Evolutionary conservation across 1,140 invertebrate species (phyloP).

Genomic region (Drosophila dunni): DNA sequence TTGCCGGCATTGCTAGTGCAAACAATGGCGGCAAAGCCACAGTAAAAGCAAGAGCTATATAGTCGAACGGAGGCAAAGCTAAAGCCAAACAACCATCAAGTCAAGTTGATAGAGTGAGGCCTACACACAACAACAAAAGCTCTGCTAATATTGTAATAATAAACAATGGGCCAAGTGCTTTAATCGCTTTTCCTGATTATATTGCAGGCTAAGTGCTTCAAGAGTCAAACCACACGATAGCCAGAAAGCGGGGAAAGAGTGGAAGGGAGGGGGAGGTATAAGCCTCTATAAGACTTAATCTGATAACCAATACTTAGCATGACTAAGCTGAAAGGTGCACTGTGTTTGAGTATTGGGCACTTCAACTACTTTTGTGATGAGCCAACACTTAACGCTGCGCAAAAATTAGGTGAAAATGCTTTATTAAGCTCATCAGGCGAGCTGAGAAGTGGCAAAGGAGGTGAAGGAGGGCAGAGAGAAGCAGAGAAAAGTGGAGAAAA

Average conservation of each 20-base stretch:
- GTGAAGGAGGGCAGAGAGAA: not conserved
- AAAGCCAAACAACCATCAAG: conserved; percentile 46
- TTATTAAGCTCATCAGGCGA: conserved; percentile 19
- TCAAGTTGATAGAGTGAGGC: conserved; percentile 52
- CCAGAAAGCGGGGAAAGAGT: not conserved
- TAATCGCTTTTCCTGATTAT: conserved; percentile 82
- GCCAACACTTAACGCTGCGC: conserved; percentile 25
- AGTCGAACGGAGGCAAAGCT: not conserved
- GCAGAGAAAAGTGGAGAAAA: not conserved
- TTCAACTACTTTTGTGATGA: conserved; percentile 43
- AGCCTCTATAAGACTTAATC: conserved; percentile 37
- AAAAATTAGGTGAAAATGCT: conserved; percentile 46
- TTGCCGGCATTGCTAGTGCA: conserved; percentile 28
- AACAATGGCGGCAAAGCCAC: conserved; percentile 44
- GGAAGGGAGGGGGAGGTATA: not conserved
- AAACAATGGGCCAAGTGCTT: conserved; percentile 80
- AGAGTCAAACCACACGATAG: conserved; percentile 41
- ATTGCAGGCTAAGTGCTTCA: conserved; percentile 72
- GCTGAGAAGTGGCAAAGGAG: too few species aligned
- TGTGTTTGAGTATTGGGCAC: conserved; percentile 8
- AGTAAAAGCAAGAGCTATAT: conserved; percentile 14
- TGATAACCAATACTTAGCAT: conserved; percentile 53
- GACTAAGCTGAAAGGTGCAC: conserved; percentile 50
- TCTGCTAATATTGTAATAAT: conserved; percentile 81
- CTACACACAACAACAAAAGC: conserved; percentile 68